Evolutionary conservation across 2,888 invertebrate genomes (phyloP).

Genomic region (Clepsis dumicolana): DNA sequence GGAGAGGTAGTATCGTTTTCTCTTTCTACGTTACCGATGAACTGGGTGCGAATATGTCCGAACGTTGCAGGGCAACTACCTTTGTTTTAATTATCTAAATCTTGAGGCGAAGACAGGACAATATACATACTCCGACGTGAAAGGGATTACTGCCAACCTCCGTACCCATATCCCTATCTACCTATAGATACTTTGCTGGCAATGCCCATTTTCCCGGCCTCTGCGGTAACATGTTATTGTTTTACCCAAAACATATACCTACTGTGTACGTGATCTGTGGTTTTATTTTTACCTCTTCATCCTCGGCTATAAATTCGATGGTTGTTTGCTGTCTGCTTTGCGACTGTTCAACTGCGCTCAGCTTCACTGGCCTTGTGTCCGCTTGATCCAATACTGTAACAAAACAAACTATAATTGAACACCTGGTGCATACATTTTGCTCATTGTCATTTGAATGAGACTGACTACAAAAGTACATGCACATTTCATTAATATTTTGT

Average conservation of each 20-base stretch:
- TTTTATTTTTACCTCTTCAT: conserved; percentile 70
- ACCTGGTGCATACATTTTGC: neutral
- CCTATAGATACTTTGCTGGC: too few relatives aligned
- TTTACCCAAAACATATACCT: conserved; percentile 4
- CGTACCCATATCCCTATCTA: too few relatives aligned
- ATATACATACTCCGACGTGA: too few relatives aligned
- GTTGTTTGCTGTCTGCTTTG: conserved; percentile 70
- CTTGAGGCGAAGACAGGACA: too few relatives aligned
- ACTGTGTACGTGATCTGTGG: conserved; percentile 12
- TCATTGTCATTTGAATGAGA: neutral
- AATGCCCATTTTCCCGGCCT: too few relatives aligned
- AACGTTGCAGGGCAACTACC: too few relatives aligned
- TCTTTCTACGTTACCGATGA: too few relatives aligned
- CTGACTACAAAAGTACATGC: neutral
- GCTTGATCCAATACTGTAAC: conserved; percentile 80
- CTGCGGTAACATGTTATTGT: too few relatives aligned
- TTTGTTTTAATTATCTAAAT: too few relatives aligned
- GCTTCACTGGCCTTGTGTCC: conserved; percentile 67
- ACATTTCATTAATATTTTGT: neutral
- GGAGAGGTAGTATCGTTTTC: too few relatives aligned
- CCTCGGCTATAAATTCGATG: conserved; percentile 75
- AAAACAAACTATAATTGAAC: conserved; percentile 51
- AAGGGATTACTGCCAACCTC: too few relatives aligned
- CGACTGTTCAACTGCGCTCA: conserved; percentile 65
- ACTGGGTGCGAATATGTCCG: too few relatives aligned